These are phyloP conservation scores for Callocephalon fimbriatum DNA, from an alignment of 2,113 vertebrate genomes.

Conservation along the genomic window DNA sequence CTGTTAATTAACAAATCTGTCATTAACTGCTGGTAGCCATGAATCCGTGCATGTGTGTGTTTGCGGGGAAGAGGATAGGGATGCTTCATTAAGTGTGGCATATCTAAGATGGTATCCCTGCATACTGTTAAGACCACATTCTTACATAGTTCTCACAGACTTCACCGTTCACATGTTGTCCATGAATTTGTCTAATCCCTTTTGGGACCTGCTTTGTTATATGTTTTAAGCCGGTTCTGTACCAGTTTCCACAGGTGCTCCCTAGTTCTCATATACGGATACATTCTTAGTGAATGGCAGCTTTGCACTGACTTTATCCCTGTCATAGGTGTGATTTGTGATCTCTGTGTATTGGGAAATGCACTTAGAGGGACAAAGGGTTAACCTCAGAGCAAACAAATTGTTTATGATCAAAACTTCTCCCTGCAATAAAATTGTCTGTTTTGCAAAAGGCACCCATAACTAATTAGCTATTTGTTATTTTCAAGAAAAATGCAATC, in stretches of 20 bases:
- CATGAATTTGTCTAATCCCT: background rate
- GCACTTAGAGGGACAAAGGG: background rate
- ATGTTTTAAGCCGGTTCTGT: background rate
- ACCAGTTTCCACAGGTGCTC: background rate
- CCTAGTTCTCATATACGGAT: background rate
- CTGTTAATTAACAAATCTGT: slow-evolving; percentile 83
- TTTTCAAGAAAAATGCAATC: slow-evolving; percentile 34
- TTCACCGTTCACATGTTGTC: background rate
- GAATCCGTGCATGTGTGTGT: slow-evolving; percentile 37
- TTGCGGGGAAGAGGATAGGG: background rate
- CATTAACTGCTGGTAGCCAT: slow-evolving; percentile 74
- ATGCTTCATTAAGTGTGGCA: slow-evolving; percentile 28
- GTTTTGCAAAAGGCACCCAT: background rate
- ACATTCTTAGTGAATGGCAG: background rate
- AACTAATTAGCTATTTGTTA: slow-evolving; percentile 56
- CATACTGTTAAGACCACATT: slow-evolving; percentile 29
- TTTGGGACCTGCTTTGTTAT: background rate
- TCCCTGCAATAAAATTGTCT: background rate
- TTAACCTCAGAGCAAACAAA: background rate
- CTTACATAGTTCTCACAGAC: background rate
- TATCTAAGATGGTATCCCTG: slow-evolving; percentile 53
- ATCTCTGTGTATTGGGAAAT: background rate
- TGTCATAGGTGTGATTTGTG: background rate
- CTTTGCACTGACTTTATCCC: background rate
- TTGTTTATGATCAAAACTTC: background rate